These are phyloP conservation scores for Andrena flavipes DNA, from an alignment of 2,888 invertebrate species.

Conservation along the genomic window DNA sequence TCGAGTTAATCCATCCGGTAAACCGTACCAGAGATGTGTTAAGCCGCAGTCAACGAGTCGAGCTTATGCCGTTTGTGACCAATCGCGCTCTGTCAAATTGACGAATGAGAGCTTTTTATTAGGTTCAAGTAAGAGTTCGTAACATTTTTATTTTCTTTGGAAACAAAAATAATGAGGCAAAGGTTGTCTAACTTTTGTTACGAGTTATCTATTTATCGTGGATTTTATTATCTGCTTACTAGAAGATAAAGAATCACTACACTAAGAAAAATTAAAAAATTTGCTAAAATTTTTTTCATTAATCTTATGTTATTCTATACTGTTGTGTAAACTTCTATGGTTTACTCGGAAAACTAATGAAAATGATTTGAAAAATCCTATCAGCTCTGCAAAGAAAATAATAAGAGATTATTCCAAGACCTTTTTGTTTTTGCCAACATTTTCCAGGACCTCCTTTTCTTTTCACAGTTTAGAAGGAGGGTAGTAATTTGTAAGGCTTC, in stretches of 20 bases:
- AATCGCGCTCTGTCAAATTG: constrained; percentile 38
- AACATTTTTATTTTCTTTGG: background rate
- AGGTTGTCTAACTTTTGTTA: constrained; percentile 8
- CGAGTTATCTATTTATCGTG: background rate
- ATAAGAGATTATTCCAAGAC: background rate
- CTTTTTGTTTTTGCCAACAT: background rate
- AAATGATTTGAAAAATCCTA: constrained; percentile 1
- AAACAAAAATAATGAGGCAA: background rate
- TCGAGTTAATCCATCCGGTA: constrained; percentile 75
- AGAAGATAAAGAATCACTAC: no score
- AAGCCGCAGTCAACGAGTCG: constrained; percentile 58
- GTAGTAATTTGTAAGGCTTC: constrained; percentile 19
- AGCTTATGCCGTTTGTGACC: constrained; percentile 51
- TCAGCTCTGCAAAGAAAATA: background rate
- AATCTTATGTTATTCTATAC: no score
- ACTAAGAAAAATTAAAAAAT: background rate
- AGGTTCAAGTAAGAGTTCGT: background rate
- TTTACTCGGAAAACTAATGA: background rate
- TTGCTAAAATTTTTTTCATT: no score
- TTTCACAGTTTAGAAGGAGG: background rate
- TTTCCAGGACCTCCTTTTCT: no score
- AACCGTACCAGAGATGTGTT: constrained; percentile 60
- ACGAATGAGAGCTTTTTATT: constrained; percentile 39
- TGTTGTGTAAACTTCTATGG: no score
- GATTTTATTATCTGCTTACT: background rate